Percentiles rank a stretch among this genome's conserved stretches.
These are phyloP conservation scores for Bovichtus diacanthus DNA, from an alignment of 2,797 vertebrate genomes.

Conservation along the genomic window DNA sequence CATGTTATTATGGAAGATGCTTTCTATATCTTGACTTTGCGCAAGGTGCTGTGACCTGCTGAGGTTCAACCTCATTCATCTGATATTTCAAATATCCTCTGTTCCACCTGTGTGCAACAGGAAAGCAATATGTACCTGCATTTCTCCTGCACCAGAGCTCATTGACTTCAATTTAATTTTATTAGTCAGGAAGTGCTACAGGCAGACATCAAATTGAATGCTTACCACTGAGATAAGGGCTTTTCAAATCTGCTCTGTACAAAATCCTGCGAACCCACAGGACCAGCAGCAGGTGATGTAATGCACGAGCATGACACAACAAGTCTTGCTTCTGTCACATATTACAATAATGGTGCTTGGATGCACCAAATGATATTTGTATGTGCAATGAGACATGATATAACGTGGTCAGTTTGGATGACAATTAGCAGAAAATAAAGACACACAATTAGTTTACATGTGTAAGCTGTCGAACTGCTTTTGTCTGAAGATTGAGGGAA, in stretches of 20 bases:
- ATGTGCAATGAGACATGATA: constrained; percentile 14
- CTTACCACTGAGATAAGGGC: constrained; percentile 65
- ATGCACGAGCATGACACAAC: constrained; percentile 36
- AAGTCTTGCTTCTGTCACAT: constrained; percentile 42
- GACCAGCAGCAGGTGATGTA: constrained; percentile 56
- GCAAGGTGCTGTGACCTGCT: not conserved
- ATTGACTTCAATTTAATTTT: constrained; percentile 60
- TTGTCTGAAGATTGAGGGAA: not conserved
- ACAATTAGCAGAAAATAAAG: constrained; percentile 2
- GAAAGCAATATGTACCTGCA: constrained; percentile 17
- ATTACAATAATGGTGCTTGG: constrained; percentile 13
- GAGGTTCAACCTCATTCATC: constrained; percentile 8
- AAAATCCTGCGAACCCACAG: constrained; percentile 48
- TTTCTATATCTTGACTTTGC: not conserved
- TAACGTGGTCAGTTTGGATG: constrained; percentile 20
- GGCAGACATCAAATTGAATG: constrained; percentile 69
- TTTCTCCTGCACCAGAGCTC: constrained; percentile 57
- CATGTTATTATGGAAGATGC: not conserved
- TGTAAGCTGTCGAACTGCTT: not conserved
- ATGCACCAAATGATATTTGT: constrained; percentile 13
- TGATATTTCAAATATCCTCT: constrained; percentile 5
- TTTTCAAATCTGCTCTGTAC: constrained; percentile 61
- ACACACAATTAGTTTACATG: constrained; percentile 5
- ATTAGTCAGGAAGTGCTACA: constrained; percentile 72
- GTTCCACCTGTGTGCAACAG: constrained; percentile 33